Base-by-base conservation (phyloP, 2,888 invertebrate genomes). In the Meteorus colon region DNA sequence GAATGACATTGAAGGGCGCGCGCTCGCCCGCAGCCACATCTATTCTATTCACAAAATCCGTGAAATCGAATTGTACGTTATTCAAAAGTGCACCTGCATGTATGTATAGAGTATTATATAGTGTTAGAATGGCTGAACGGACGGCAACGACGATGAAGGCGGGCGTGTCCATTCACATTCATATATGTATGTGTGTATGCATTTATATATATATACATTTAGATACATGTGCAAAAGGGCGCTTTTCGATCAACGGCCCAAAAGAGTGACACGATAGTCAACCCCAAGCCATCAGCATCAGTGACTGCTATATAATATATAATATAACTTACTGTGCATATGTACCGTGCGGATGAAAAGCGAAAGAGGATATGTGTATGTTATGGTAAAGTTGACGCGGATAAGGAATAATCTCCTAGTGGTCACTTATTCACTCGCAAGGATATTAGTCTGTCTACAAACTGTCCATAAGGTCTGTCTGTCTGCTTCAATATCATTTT, bases 81-180 rank as follows among this genome's bases (percentile, higher is more conserved):
- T 76, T 67, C 76, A 76, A 76, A 73, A 76, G 48, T 68, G 48
- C 76, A 76, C 75, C 70, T 75, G 74, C 69, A 74, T 60, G 14
- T 8, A 19, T 2, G 19, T 55, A 19, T 19, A 48, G 16, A 12
- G 41, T 12, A 41, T 41, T 41, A 48, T 19, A 55, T 19, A 55
- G 55, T 19, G 19, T 29, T 41, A 16, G 66, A 75, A 75, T 75
- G 41, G 63, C 37, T 63, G 45, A 27, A 24, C 41, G 41, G 65
- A 16, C 31, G 48, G 62, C 3, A 31, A n/a, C 14, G 31, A 31
- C 24, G 24, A 27, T 60, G 59, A 60, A 60, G 12, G 4, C 59
- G 48, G 48, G 59, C 59, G 59, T 27, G 59, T 27, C 59, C 24
- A 60, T 60, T 24, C 59, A 60, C 27, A 8, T 60, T 24, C 59